Percentiles rank a stretch among this genome's conserved stretches.
These are phyloP conservation scores for Hydrolagus colliei DNA, from an alignment of 2,797 vertebrate genomes.

Conservation along the genomic window DNA sequence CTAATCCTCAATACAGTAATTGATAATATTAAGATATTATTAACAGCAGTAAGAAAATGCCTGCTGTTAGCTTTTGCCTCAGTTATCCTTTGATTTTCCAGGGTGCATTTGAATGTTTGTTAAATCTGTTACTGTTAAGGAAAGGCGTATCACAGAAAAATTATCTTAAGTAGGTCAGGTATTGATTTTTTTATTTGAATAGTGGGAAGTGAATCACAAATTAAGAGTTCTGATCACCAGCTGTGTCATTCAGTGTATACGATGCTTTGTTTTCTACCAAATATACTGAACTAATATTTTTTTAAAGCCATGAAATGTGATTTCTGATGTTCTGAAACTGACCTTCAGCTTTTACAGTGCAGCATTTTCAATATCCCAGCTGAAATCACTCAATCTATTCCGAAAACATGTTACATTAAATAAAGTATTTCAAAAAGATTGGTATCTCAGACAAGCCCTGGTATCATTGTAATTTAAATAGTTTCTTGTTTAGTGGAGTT, in stretches of 20 bases:
- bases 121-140: conserved; percentile 10
- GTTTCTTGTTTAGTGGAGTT: conserved; percentile 28
- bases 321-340: conserved; percentile 52
- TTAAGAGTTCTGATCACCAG: conserved; percentile 25
- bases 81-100: conserved; percentile 9
- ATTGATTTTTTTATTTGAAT: conserved; percentile 23
- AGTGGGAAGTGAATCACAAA: conserved; percentile 19
- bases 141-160: background rate
- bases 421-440: conserved; percentile 32
- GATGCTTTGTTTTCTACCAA: conserved; percentile 26
- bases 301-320: conserved; percentile 46
- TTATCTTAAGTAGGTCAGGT: conserved; percentile 23
- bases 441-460: conserved; percentile 23
- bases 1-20: background rate
- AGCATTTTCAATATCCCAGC: conserved; percentile 71
- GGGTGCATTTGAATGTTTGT: conserved; percentile 5
- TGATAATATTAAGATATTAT: background rate
- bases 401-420: conserved; percentile 60
- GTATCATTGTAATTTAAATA: conserved; percentile 30
- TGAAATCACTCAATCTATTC: conserved; percentile 63
- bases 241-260: background rate
- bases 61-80: conserved; percentile 13
- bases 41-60: background rate
- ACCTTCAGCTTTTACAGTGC: conserved; percentile 62
- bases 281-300: conserved; percentile 28